Conservation (phyloP, 2,888 invertebrate genomes). For the Dioctria linearis region DNA sequence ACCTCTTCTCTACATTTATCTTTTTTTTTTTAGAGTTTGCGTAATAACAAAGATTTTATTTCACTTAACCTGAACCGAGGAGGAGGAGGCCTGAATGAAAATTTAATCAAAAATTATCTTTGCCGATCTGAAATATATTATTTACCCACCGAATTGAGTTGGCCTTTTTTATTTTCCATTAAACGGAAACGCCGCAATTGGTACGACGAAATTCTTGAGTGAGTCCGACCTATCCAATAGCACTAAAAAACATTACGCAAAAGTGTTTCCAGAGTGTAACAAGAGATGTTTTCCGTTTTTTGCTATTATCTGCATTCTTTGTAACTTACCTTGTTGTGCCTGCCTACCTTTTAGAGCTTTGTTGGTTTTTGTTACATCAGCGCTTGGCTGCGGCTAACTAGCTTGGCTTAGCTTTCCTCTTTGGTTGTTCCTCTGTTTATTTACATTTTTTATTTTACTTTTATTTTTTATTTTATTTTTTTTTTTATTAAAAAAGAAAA, state of each 20-base stretch:
- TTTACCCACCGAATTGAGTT: too few relatives aligned
- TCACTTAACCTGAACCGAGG: too few relatives aligned
- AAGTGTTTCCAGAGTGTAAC: background rate
- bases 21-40: too few relatives aligned
- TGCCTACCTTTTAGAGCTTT: background rate
- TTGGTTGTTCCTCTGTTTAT: background rate
- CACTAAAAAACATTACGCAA: background rate
- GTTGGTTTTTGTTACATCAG: constrained; percentile 2
- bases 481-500: background rate
- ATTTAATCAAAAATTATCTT: too few relatives aligned
- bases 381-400: background rate
- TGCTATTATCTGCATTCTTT: background rate
- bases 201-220: background rate
- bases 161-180: background rate
- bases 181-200: background rate
- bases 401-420: background rate
- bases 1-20: too few relatives aligned
- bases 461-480: too few relatives aligned
- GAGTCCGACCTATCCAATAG: background rate
- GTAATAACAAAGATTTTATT: too few relatives aligned
- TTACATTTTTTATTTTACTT: background rate
- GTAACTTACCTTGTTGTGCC: background rate
- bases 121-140: too few relatives aligned
- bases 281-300: background rate
- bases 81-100: too few relatives aligned